These are phyloP conservation scores for Leptodactylus fuscus DNA, from an alignment of 2,113 vertebrate species.

Conservation along the genomic window DNA sequence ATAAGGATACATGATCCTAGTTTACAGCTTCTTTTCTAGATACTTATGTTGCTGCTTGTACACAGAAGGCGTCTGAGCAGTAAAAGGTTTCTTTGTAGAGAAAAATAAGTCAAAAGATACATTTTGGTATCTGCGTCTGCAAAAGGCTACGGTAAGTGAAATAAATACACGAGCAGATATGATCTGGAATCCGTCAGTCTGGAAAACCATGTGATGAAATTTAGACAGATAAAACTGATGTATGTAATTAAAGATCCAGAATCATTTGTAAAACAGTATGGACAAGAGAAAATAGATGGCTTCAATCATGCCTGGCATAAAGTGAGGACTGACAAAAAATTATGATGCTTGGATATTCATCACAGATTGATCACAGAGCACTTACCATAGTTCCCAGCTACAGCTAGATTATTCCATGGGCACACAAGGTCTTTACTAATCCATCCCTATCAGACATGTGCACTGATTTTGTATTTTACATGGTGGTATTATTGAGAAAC, in stretches of 20 bases:
- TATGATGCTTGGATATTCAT: neutral
- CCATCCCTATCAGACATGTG: neutral
- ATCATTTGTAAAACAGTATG: slow-evolving; percentile 3
- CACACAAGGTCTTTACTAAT: neutral
- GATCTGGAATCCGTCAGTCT: neutral
- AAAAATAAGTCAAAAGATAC: too few relatives aligned
- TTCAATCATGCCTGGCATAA: neutral
- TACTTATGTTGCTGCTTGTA: neutral
- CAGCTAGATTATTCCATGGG: neutral
- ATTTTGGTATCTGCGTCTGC: neutral
- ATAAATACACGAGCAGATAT: neutral
- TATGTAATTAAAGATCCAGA: neutral
- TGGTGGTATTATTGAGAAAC: neutral
- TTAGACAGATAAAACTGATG: neutral
- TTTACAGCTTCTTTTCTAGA: neutral
- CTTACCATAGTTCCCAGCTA: neutral
- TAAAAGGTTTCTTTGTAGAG: too few relatives aligned
- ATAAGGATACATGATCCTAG: neutral
- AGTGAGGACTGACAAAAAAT: neutral
- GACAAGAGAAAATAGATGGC: neutral
- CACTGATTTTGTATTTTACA: neutral
- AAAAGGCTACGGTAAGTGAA: neutral
- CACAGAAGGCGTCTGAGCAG: neutral
- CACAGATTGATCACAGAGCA: neutral
- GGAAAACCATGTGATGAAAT: neutral